Evolutionary conservation across 2,113 vertebrate genomes (phyloP).

Genomic region (Ctenodactylus gundi): DNA sequence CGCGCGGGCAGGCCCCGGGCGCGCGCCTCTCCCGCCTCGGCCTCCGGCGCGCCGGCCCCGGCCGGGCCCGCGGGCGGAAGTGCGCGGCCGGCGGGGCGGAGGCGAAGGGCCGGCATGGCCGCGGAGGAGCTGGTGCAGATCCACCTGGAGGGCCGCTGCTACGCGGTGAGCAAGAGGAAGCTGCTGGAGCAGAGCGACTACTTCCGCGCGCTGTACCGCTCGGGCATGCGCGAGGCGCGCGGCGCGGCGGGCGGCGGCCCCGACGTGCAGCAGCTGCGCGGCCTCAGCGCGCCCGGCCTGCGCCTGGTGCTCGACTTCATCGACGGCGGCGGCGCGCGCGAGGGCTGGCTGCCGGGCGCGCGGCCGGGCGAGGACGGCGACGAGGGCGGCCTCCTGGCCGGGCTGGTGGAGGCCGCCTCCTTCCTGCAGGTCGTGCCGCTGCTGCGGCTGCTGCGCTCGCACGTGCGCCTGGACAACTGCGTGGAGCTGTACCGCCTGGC

Average conservation of each 20-base stretch:
- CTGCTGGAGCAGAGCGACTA: slow-evolving; percentile 97
- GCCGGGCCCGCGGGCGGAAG: neutral
- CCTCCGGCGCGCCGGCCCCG: neutral
- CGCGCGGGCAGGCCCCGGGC: no score
- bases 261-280: slow-evolving; percentile 92
- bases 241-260: slow-evolving; percentile 79
- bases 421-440: slow-evolving; percentile 95
- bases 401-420: slow-evolving; percentile 94
- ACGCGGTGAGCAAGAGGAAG: slow-evolving; percentile 92
- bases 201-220: slow-evolving; percentile 95
- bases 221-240: slow-evolving; percentile 94
- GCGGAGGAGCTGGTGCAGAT: slow-evolving; percentile 91
- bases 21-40: no score
- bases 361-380: slow-evolving; percentile 71
- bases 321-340: slow-evolving; percentile 83
- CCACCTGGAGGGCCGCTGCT: slow-evolving; percentile 90
- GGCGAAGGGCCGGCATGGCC: slow-evolving; percentile 81
- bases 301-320: slow-evolving; percentile 96
- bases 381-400: slow-evolving; percentile 85
- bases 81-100: neutral
- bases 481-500: slow-evolving; percentile 92
- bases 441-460: slow-evolving; percentile 90
- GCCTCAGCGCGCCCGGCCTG: slow-evolving; percentile 92
- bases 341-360: slow-evolving; percentile 72
- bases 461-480: slow-evolving; percentile 91